Evolutionary conservation across 2,113 vertebrate genomes (phyloP), one percentile per base, ranked within the genome.

Genomic region (Sitta europaea): DNA sequence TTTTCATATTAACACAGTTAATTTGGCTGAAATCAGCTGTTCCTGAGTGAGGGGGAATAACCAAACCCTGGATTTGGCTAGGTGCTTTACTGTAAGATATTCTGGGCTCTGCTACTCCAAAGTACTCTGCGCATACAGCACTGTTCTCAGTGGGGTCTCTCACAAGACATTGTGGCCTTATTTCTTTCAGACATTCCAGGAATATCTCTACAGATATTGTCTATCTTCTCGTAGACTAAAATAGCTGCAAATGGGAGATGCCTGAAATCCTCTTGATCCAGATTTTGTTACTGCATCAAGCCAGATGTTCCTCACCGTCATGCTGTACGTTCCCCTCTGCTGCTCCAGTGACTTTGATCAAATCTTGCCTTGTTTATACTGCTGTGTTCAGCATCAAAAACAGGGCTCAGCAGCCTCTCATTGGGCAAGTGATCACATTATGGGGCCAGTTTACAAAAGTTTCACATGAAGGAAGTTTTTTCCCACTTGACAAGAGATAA

Each of bases 11-110:
- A 90, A 55, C 40, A 48, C 5, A 40, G 55, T 63, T 83, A 54
- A 92, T 86, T 53, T 71, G 63, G 35, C n/a, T 67, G 53, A 92
- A 95, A 84, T 76, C 36, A 38, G 25, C 48, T 80, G 58, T 67
- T 93, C 7, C 62, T 74, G 20, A 54, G n/a, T 47, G 73, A 80
- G 23, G 61, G 3, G 4, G 43, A 89, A 48, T 20, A 29, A 36
- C n/a, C 73, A 94, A 94, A 82, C 50, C 58, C 48, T 85, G 70
- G 35, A 58, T 85, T 65, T 58, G 54, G 14, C 50, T 72, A 65
- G 15, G 24, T 45, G 15, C 7, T 76, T 67, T 43, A 8, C 29
- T 80, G 11, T 58, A 48, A 33, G 14, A 38, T 58, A 6, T 42
- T 85, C 71, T 59, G 35, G 42, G 9, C 29, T 87, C 1, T 0